Percentiles rank a stretch among this genome's conserved stretches.
Evolutionary conservation across 2,113 vertebrate genomes (phyloP).

Genomic region (Larimichthys polyactis): DNA sequence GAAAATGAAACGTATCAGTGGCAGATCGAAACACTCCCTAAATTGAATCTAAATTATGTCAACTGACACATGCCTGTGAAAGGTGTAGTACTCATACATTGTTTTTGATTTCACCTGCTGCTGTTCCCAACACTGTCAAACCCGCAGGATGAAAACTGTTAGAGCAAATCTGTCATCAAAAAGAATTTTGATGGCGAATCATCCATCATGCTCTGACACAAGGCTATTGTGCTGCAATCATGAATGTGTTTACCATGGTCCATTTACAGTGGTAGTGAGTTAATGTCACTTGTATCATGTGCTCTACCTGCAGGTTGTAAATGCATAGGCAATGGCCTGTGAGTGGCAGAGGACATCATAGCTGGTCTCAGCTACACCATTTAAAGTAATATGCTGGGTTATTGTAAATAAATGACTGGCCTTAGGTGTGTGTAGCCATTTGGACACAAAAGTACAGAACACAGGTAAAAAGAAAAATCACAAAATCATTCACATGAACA

Average conservation of each 20-base stretch:
- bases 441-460: constrained; percentile 7
- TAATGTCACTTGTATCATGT: constrained; percentile 50
- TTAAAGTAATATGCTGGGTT: constrained; percentile 50
- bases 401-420: constrained; percentile 49
- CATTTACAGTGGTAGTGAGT: constrained; percentile 48
- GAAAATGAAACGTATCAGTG: constrained; percentile 23
- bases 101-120: neutral
- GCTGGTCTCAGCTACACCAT: constrained; percentile 24
- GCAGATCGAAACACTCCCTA: constrained; percentile 2
- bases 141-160: constrained; percentile 29
- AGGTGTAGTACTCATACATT: neutral
- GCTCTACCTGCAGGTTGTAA: constrained; percentile 59
- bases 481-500: constrained; percentile 37
- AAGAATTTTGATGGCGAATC: constrained; percentile 35
- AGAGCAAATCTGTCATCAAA: constrained; percentile 51
- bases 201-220: constrained; percentile 38
- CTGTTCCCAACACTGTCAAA: constrained; percentile 13
- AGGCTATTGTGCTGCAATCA: constrained; percentile 48
- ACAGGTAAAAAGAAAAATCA: constrained; percentile 7
- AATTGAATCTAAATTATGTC: constrained; percentile 11
- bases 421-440: constrained; percentile 37
- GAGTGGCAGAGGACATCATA: constrained; percentile 35
- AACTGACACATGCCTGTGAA: constrained; percentile 16
- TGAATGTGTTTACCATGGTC: constrained; percentile 45
- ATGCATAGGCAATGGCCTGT: constrained; percentile 52